These are phyloP conservation scores for Caenorhabditis remanei DNA, from an alignment of 1,140 invertebrate genomes.

Conservation along the genomic window DNA sequence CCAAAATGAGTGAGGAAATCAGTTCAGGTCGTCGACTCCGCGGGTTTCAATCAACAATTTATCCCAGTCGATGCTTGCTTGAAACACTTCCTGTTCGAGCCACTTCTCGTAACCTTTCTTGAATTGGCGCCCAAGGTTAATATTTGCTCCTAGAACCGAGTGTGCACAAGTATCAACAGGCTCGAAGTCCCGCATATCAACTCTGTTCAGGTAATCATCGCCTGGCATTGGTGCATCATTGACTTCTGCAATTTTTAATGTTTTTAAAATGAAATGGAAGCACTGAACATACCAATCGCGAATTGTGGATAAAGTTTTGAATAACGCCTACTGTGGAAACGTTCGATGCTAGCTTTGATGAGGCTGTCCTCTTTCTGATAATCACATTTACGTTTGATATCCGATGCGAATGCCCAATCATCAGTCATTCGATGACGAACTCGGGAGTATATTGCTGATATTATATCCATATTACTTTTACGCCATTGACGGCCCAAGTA, in stretches of 20 bases:
- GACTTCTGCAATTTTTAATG: slow-evolving; percentile 34
- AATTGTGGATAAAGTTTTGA: slow-evolving; percentile 77
- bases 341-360: slow-evolving; percentile 90
- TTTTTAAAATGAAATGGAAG: not conserved
- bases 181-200: slow-evolving; percentile 82
- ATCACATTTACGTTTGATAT: slow-evolving; percentile 97
- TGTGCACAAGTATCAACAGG: slow-evolving; percentile 88
- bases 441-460: slow-evolving; percentile 98
- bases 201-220: slow-evolving; percentile 61
- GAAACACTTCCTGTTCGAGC: slow-evolving; percentile 95
- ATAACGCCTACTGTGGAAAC: slow-evolving; percentile 94
- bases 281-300: slow-evolving; percentile 63
- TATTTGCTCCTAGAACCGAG: slow-evolving; percentile 84
- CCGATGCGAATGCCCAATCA: slow-evolving; percentile 99
- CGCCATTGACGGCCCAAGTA: slow-evolving; percentile 98
- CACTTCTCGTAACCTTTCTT: slow-evolving; percentile 90
- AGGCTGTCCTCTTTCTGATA: slow-evolving; percentile 98
- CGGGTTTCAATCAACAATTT: slow-evolving; percentile 78
- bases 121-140: slow-evolving; percentile 82
- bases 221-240: slow-evolving; percentile 61
- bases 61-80: slow-evolving; percentile 84
- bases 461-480: slow-evolving; percentile 99
- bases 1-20: not conserved
- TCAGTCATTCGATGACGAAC: slow-evolving; percentile 89
- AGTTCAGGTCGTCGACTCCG: slow-evolving; percentile 51